Percentiles rank a stretch among this genome's conserved stretches.
These are phyloP conservation scores for Trachelus iudaicus DNA, from an alignment of 2,888 invertebrate genomes.

Conservation along the genomic window DNA sequence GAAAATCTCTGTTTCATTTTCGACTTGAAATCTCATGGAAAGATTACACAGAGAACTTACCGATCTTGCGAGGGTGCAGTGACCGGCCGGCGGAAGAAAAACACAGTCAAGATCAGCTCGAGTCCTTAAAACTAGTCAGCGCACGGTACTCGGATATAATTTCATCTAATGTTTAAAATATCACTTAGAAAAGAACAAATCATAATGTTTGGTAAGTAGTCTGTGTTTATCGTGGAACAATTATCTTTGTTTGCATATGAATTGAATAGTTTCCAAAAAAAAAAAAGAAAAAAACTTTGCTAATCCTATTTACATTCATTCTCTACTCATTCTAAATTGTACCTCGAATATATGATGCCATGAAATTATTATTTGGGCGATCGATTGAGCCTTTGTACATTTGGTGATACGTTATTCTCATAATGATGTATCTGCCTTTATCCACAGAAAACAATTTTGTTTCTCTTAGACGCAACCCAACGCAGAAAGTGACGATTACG, in stretches of 20 bases:
- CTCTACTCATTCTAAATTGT: too few relatives aligned
- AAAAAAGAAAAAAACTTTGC: too few relatives aligned
- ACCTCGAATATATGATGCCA: too few relatives aligned
- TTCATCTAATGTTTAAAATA: background rate
- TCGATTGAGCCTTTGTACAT: too few relatives aligned
- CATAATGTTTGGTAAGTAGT: background rate
- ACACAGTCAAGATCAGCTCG: background rate
- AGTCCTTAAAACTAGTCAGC: background rate
- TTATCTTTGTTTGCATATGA: background rate
- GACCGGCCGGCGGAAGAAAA: background rate
- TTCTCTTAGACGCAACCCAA: too few relatives aligned
- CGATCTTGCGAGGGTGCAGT: background rate
- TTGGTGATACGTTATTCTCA: too few relatives aligned
- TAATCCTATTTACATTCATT: too few relatives aligned
- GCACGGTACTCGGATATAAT: background rate
- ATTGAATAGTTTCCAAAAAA: background rate
- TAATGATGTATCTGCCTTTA: too few relatives aligned
- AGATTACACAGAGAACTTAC: background rate
- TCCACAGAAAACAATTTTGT: too few relatives aligned
- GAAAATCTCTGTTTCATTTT: background rate
- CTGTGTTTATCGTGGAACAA: background rate
- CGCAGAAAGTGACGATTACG: too few relatives aligned
- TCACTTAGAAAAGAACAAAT: background rate
- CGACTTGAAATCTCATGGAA: background rate
- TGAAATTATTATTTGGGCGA: too few relatives aligned